Evolutionary conservation across 2,797 vertebrate species (phyloP).

Genomic region (Luscinia megarhynchos): DNA sequence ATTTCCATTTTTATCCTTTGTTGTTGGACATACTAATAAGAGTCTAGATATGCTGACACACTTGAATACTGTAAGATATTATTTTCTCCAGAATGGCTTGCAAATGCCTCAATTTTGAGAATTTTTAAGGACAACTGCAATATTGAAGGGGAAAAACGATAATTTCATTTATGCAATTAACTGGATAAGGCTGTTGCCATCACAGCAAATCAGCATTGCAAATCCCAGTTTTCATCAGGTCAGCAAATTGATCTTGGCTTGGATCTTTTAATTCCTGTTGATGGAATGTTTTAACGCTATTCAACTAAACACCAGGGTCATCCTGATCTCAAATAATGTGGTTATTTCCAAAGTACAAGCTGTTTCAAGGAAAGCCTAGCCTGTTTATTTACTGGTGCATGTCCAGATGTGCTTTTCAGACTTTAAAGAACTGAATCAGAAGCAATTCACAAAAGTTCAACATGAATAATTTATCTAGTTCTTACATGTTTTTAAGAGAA

Average conservation of each 20-base stretch:
- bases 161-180: not conserved
- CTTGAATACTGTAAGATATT: not conserved
- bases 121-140: not conserved
- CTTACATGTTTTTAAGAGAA: conserved; percentile 7
- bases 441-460: conserved; percentile 47
- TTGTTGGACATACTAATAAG: not conserved
- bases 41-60: not conserved
- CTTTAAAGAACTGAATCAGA: conserved; percentile 48
- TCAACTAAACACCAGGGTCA: conserved; percentile 35
- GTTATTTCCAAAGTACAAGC: conserved; percentile 48
- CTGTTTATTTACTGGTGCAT: conserved; percentile 39
- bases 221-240: conserved; percentile 15
- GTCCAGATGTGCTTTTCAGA: conserved; percentile 40
- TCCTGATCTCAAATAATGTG: conserved; percentile 22
- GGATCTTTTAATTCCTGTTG: conserved; percentile 3
- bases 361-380: not conserved
- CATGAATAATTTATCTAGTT: conserved; percentile 55
- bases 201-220: not conserved
- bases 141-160: not conserved
- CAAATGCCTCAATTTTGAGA: not conserved
- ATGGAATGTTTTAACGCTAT: not conserved
- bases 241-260: conserved; percentile 1
- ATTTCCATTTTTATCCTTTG: not conserved
- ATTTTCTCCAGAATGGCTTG: not conserved
- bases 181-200: not conserved